A percentile compares a stretch with the other conserved stretches of the same genome.
Evolutionary conservation across 2,797 vertebrate species (phyloP).

Genomic region (Onychomys leucogaster): DNA sequence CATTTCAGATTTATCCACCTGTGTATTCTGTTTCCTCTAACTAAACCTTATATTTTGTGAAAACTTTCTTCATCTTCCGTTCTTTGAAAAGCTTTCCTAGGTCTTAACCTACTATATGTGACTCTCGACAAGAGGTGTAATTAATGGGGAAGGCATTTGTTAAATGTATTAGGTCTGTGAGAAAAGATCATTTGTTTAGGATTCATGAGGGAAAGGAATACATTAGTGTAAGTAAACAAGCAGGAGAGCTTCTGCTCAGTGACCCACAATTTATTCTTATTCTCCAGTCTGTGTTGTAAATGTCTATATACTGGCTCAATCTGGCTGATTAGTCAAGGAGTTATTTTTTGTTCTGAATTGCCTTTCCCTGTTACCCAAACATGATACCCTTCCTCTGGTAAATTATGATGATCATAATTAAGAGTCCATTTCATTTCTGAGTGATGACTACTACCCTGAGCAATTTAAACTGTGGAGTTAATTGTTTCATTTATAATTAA

Average conservation of each 20-base stretch:
- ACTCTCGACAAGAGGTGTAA: not conserved
- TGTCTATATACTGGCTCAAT: slow-evolving; percentile 24
- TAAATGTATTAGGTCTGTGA: not conserved
- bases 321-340: not conserved
- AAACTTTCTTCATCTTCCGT: slow-evolving; percentile 47
- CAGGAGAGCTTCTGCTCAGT: not conserved
- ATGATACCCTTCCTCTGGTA: not conserved
- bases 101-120: slow-evolving; percentile 22
- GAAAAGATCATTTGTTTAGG: slow-evolving; percentile 45
- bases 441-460: not conserved
- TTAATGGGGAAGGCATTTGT: slow-evolving; percentile 55
- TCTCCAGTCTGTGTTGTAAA: not conserved
- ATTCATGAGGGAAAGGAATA: slow-evolving; percentile 40
- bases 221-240: not conserved
- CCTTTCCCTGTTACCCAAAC: slow-evolving; percentile 25
- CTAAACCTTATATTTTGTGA: not conserved
- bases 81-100: slow-evolving; percentile 59
- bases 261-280: slow-evolving; percentile 50
- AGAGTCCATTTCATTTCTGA: slow-evolving; percentile 37
- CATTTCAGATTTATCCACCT: slow-evolving; percentile 53
- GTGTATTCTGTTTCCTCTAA: slow-evolving; percentile 39
- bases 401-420: slow-evolving; percentile 21
- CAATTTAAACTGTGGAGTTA: not conserved
- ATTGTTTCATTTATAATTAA: slow-evolving; percentile 43
- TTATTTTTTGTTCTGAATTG: slow-evolving; percentile 38